Percentiles rank a stretch among this genome's conserved stretches.
Evolutionary conservation across 2,888 invertebrate genomes (phyloP).

Genomic region (Drosophila picticornis): DNA sequence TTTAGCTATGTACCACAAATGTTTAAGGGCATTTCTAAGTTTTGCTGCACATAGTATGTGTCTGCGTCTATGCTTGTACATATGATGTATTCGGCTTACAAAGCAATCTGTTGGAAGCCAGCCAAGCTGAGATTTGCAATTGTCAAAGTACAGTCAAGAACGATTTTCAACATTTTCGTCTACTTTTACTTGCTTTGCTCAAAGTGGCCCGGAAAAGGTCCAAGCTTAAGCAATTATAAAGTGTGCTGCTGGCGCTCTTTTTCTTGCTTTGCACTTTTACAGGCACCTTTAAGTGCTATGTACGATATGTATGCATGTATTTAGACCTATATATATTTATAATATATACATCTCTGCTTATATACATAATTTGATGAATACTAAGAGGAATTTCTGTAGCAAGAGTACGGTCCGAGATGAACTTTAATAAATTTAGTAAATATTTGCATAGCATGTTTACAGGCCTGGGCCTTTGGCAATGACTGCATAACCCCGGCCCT

Average conservation of each 20-base stretch:
- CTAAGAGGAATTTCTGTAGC: slow-evolving; percentile 25
- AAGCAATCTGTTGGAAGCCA: slow-evolving; percentile 49
- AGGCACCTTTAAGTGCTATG: slow-evolving; percentile 44
- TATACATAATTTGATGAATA: slow-evolving; percentile 45
- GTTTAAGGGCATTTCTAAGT: slow-evolving; percentile 15
- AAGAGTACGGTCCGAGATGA: slow-evolving; percentile 52
- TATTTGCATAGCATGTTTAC: slow-evolving; percentile 71
- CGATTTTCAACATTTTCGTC: slow-evolving; percentile 24
- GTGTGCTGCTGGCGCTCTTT: slow-evolving; percentile 39
- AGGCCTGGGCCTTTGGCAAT: slow-evolving; percentile 57
- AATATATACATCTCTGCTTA: slow-evolving; percentile 3
- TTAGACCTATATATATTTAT: background rate
- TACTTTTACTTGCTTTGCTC: slow-evolving; percentile 17
- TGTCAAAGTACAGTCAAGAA: slow-evolving; percentile 43
- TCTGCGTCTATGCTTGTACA: background rate
- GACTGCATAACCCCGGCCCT: slow-evolving; percentile 24
- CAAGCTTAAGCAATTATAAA: slow-evolving; percentile 56
- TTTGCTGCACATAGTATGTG: slow-evolving; percentile 10
- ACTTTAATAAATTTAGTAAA: slow-evolving; percentile 73
- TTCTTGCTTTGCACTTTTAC: slow-evolving; percentile 40
- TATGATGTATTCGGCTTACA: slow-evolving; percentile 19
- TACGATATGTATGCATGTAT: background rate
- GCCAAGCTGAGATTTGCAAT: slow-evolving; percentile 49
- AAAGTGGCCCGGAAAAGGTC: slow-evolving; percentile 18
- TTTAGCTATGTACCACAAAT: slow-evolving; percentile 25